Conservation (phyloP, 2,888 invertebrate species). For the Cylindroiulus punctatus region DNA sequence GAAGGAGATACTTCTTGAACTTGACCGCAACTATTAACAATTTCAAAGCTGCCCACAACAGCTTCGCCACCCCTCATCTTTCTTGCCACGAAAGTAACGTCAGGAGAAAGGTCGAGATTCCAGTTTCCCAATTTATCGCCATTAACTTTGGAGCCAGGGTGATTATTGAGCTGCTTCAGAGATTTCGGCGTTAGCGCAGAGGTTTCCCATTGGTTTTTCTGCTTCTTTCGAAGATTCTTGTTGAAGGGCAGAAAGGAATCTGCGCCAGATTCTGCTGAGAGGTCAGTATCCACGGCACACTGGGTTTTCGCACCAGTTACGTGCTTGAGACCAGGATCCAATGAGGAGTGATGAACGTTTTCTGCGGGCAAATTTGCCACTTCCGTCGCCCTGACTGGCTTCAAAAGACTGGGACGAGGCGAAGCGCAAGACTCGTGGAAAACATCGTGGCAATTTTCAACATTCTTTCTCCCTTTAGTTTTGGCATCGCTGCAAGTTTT, state of each 20-base stretch:
- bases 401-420: neutral
- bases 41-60: neutral
- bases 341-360: neutral
- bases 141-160: neutral
- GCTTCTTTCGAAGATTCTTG: neutral
- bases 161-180: neutral
- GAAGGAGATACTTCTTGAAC: neutral
- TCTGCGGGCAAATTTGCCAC: neutral
- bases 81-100: neutral
- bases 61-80: neutral
- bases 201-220: neutral
- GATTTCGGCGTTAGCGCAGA: neutral
- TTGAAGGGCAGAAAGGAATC: neutral
- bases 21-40: neutral
- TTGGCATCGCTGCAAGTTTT: neutral
- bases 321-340: neutral
- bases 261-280: neutral
- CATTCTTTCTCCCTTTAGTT: neutral
- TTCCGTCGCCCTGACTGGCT: neutral
- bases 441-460: neutral
- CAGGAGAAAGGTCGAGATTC: conserved; percentile 23
- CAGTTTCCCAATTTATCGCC: conserved; percentile 21
- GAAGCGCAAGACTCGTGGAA: neutral
- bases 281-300: neutral
- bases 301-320: neutral